Conservation (phyloP, 2,113 vertebrate genomes). For the Elgaria multicarinata region DNA sequence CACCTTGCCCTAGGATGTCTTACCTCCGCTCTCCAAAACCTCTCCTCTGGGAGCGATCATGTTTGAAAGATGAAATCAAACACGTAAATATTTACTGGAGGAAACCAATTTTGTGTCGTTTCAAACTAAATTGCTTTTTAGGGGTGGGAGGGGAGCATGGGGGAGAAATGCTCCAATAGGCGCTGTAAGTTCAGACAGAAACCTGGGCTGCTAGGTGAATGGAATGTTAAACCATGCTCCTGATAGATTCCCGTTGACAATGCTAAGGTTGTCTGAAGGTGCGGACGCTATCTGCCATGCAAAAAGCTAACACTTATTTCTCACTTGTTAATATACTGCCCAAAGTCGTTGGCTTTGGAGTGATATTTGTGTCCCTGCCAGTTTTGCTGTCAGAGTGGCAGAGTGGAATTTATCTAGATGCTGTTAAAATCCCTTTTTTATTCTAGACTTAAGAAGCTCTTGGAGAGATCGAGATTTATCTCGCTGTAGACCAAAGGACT, state of each 20-base stretch:
- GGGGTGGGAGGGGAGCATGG: neutral
- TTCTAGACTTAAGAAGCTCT: slow-evolving; percentile 10
- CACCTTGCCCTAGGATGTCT: neutral
- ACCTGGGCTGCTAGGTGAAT: neutral
- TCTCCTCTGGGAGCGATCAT: slow-evolving; percentile 11
- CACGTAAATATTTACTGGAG: slow-evolving; percentile 2
- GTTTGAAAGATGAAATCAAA: slow-evolving; percentile 35
- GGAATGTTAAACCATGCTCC: slow-evolving; percentile 1
- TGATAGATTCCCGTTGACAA: slow-evolving; percentile 2
- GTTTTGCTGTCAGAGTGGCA: neutral
- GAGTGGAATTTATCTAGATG: slow-evolving; percentile 3
- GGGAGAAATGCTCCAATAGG: neutral
- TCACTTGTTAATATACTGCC: neutral
- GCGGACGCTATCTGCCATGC: neutral
- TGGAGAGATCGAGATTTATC: neutral
- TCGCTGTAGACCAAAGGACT: neutral
- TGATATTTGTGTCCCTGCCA: slow-evolving; percentile 6
- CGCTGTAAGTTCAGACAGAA: neutral
- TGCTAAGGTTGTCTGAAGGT: neutral
- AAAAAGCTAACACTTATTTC: fast-evolving
- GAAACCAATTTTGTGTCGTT: slow-evolving; percentile 25
- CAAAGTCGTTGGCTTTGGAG: fast-evolving
- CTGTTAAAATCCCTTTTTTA: slow-evolving; percentile 9
- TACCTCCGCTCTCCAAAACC: neutral
- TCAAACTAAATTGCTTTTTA: slow-evolving; percentile 30